Conservation (phyloP, 1,140 invertebrate species). For the Drosophila guanche region DNA sequence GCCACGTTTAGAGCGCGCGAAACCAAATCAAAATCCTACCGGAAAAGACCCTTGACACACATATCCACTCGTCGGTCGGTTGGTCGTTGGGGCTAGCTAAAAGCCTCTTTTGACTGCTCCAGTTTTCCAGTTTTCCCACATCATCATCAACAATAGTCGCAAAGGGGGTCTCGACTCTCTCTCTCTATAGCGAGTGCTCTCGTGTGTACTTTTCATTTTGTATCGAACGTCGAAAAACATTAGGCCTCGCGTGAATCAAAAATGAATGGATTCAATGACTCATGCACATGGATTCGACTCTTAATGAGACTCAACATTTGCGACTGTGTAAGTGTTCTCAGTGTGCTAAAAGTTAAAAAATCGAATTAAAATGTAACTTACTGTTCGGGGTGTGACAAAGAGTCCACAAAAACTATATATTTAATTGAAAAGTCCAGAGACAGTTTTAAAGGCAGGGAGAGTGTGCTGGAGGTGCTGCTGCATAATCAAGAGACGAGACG, state of each 20-base stretch:
- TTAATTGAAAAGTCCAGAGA: conserved; percentile 11
- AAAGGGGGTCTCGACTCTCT: no score
- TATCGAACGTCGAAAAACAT: no score
- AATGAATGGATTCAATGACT: no score
- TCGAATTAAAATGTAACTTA: conserved; percentile 15
- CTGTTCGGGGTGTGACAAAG: neutral
- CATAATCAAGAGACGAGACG: conserved; percentile 34
- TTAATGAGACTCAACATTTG: no score
- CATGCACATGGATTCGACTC: no score
- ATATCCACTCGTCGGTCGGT: neutral
- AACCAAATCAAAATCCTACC: conserved; percentile 4
- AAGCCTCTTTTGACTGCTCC: conserved; percentile 30
- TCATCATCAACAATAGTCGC: neutral
- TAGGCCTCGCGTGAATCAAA: no score
- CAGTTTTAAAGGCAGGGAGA: no score
- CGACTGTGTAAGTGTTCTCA: no score
- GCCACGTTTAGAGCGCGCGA: conserved; percentile 4
- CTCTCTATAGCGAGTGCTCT: no score
- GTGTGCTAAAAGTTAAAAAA: neutral
- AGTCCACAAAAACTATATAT: conserved; percentile 25
- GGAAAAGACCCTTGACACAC: conserved; percentile 31
- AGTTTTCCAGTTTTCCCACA: conserved; percentile 5
- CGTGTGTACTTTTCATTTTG: no score
- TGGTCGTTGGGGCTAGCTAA: neutral
- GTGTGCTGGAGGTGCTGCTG: conserved; percentile 2